Evolutionary conservation across 1,140 invertebrate species (phyloP).

Genomic region (Luehdorfia chinensis): DNA sequence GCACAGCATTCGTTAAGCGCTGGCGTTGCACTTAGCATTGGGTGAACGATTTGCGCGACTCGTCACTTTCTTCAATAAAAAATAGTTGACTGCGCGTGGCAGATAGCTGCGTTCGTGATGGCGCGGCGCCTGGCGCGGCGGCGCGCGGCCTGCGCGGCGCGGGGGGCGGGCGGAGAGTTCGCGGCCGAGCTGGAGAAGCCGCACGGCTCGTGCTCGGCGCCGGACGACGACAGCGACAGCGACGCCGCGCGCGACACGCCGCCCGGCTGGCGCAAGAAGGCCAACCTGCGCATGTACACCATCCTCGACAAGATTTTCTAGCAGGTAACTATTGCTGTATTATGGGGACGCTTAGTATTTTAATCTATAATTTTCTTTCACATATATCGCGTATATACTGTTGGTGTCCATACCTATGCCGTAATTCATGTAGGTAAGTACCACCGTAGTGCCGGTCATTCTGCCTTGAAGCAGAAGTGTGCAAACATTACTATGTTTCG

Average conservation of each 20-base stretch:
- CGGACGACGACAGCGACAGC: slow-evolving; percentile 45
- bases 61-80: no score
- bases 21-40: no score
- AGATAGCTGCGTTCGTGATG: slow-evolving; percentile 54
- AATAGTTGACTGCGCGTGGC: no score
- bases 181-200: slow-evolving; percentile 23
- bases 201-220: slow-evolving; percentile 16
- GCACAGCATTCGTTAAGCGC: no score
- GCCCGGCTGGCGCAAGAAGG: slow-evolving; percentile 56
- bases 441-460: no score
- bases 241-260: slow-evolving; percentile 30
- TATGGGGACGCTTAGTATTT: no score
- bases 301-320: slow-evolving; percentile 72
- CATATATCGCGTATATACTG: no score
- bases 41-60: no score
- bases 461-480: no score
- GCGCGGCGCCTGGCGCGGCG: slow-evolving; percentile 35
- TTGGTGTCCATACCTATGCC: no score
- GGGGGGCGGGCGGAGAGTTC: slow-evolving; percentile 1
- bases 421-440: no score
- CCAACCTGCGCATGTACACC: slow-evolving; percentile 66
- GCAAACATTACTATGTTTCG: no score
- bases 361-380: neutral
- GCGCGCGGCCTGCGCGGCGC: neutral
- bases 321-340: slow-evolving; percentile 37